Conservation (phyloP, 2,797 vertebrate genomes). For the Pyrocephalus nanus region DNA sequence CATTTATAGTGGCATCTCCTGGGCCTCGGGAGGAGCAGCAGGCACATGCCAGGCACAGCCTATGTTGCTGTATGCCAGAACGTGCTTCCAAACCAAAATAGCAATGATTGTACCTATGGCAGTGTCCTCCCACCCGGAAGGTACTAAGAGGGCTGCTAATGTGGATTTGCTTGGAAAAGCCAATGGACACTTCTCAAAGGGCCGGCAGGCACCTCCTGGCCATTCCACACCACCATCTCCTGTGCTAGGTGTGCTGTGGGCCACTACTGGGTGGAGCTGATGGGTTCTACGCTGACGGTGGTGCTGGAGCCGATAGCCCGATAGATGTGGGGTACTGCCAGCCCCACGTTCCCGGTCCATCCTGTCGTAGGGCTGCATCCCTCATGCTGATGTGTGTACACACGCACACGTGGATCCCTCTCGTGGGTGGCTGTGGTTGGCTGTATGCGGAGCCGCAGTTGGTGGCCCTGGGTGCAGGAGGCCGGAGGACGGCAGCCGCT, state of each 20-base stretch:
- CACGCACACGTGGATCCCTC: too few species aligned
- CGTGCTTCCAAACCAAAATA: not conserved
- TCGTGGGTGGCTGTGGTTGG: rapidly evolving
- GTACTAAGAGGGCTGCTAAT: rapidly evolving
- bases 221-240: not conserved
- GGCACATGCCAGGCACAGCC: too few species aligned
- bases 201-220: not conserved
- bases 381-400: rapidly evolving
- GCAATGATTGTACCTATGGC: not conserved
- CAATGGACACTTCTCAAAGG: not conserved
- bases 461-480: not conserved
- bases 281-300: rapidly evolving
- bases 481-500: not conserved
- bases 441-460: not conserved
- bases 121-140: not conserved
- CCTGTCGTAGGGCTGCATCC: not conserved
- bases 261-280: not conserved
- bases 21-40: not conserved
- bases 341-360: rapidly evolving
- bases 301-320: not conserved
- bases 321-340: not conserved
- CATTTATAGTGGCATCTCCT: not conserved
- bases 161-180: not conserved
- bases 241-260: not conserved
- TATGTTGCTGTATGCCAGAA: rapidly evolving